Conservation (phyloP, 1,140 invertebrate species). For the Formica exsecta region DNA sequence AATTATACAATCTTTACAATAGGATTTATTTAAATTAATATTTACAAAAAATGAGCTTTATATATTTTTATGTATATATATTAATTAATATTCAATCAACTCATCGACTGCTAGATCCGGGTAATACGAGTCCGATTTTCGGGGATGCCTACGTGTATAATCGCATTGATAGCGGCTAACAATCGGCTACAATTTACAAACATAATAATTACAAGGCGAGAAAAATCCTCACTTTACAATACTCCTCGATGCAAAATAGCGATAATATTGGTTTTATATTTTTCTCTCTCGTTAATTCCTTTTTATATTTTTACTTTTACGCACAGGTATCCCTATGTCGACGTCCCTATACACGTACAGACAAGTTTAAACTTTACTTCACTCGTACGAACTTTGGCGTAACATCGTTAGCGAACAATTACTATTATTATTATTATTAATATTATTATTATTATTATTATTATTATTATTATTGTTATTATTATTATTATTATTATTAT, state of each 20-base stretch:
- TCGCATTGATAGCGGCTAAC: slow-evolving; percentile 71
- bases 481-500: slow-evolving; percentile 55
- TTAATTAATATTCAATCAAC: slow-evolving; percentile 72
- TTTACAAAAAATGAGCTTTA: slow-evolving; percentile 83
- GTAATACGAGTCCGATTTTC: slow-evolving; percentile 74
- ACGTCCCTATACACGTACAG: slow-evolving; percentile 53
- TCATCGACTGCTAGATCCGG: slow-evolving; percentile 73
- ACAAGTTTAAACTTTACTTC: slow-evolving; percentile 66
- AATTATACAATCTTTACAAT: slow-evolving; percentile 82
- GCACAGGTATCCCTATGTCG: slow-evolving; percentile 62
- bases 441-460: slow-evolving; percentile 44
- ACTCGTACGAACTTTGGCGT: slow-evolving; percentile 70
- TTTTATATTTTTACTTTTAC: slow-evolving; percentile 37
- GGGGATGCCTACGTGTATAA: slow-evolving; percentile 63
- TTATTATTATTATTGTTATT: slow-evolving; percentile 28
- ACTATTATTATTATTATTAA: slow-evolving; percentile 57
- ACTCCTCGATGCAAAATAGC: slow-evolving; percentile 67
- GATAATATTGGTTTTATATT: slow-evolving; percentile 65
- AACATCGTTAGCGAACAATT: slow-evolving; percentile 67
- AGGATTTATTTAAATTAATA: slow-evolving; percentile 83
- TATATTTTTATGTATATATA: slow-evolving; percentile 72
- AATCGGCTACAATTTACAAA: slow-evolving; percentile 75
- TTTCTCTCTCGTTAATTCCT: slow-evolving; percentile 5
- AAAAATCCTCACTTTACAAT: slow-evolving; percentile 71
- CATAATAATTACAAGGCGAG: slow-evolving; percentile 75